phyloP scores from a whole-genome alignment of 1,140 invertebrate species.

The Drosophila baimaii region DNA sequence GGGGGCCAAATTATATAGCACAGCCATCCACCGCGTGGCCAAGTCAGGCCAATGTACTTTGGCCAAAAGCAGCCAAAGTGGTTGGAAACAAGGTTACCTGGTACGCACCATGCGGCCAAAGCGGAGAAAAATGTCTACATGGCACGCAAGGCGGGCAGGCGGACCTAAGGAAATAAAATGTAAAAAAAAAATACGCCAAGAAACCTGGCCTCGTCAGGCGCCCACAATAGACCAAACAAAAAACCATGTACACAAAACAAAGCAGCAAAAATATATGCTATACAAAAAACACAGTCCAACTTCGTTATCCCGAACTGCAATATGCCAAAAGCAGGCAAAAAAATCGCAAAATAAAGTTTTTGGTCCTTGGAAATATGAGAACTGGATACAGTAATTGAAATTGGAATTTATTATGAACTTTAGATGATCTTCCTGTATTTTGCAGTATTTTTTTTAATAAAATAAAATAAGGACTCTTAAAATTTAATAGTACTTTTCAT shows the following conservation, averaged over 20 bases:
- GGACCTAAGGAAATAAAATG: slow-evolving; percentile 41
- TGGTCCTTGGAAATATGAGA: too few species aligned
- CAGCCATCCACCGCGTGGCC: slow-evolving; percentile 33
- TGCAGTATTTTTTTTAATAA: too few species aligned
- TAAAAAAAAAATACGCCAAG: slow-evolving; percentile 42
- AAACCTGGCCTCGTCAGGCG: slow-evolving; percentile 41
- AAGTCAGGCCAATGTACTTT: slow-evolving; percentile 64
- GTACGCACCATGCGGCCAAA: slow-evolving; percentile 43
- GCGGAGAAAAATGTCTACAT: slow-evolving; percentile 66
- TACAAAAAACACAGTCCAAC: slow-evolving; percentile 16
- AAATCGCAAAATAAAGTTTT: not conserved
- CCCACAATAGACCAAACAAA: slow-evolving; percentile 48
- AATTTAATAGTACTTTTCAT: too few species aligned
- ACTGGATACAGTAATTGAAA: too few species aligned
- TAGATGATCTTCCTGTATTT: too few species aligned
- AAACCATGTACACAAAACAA: slow-evolving; percentile 13
- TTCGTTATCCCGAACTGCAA: slow-evolving; percentile 1
- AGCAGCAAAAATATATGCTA: slow-evolving; percentile 15
- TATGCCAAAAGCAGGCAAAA: not conserved
- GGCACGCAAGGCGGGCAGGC: slow-evolving; percentile 60
- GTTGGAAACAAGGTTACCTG: slow-evolving; percentile 76
- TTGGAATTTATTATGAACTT: too few species aligned
- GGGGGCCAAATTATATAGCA: slow-evolving; percentile 62
- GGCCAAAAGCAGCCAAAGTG: slow-evolving; percentile 54
- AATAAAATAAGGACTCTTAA: too few species aligned